Evolutionary conservation across 2,113 vertebrate species (phyloP), one percentile per base, ranked within the genome.

Genomic region (Redunca redunca): DNA sequence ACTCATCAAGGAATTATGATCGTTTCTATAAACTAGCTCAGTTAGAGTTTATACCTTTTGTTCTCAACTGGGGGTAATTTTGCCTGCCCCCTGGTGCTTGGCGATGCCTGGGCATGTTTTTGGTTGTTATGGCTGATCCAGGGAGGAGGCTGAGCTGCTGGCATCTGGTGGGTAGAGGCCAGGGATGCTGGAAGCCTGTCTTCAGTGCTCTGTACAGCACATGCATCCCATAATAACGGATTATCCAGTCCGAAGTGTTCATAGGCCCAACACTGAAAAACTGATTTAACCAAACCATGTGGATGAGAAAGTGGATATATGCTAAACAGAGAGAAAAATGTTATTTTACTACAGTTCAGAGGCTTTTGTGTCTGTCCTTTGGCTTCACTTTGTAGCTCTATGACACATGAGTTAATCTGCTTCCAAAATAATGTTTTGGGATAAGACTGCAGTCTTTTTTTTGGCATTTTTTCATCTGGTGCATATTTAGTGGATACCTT

Each of bases 361-460:
- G 7, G 71, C 13, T 36, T 58, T 88, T 21, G 0, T 62, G n/a
- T 92, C 3, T 86, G 7, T 93, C 5, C 16, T 28, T 48, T 17
- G 62, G 8, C 25, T 94, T 95, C 64, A 33, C 43, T 95, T 89
- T 88, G 9, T 21, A 23, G 21, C 60, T 11, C 55, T 64, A 25
- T 71, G 87, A 57, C 6, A 5, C 3, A 3, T 67, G 26, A 84
- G 30, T 40, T 30, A 48, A 1, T 2, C 11, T 71, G 40, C n/a
- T 77, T 96, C 40, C 43, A 81, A 84, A 94, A 50, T 17, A 48
- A 7, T n/a, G 62, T 28, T 52, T 77, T 92, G 95, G 30, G 30
- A 17, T 58, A 43, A 57, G 17, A 13, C 2, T 46, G 17, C 8
- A 74, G 46, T n/a, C 46, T 43, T 82, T 83, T 40, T 94, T 82